phyloP scores from a whole-genome alignment of 2,113 vertebrate genomes.

The Suricata suricatta region DNA sequence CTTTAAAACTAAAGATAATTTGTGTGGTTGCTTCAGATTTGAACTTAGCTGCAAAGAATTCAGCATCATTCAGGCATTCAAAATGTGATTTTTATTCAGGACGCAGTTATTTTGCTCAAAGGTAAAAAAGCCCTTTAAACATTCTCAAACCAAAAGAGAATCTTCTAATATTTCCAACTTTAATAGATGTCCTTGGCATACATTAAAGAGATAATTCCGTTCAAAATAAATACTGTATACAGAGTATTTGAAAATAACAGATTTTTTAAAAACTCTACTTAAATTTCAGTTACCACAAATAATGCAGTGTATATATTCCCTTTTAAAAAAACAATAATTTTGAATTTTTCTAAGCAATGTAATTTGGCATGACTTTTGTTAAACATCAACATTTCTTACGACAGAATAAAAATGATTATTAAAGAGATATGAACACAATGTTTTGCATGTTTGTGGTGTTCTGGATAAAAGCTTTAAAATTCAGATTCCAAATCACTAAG shows the following conservation, averaged over 20 bases:
- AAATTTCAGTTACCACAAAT: background rate
- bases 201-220: slow-evolving; percentile 53
- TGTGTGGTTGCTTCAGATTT: slow-evolving; percentile 74
- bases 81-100: slow-evolving; percentile 80
- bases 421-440: background rate
- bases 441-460: background rate
- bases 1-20: slow-evolving; percentile 79
- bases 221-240: slow-evolving; percentile 69
- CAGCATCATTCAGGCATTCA: slow-evolving; percentile 49
- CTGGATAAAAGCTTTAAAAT: slow-evolving; percentile 31
- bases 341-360: background rate
- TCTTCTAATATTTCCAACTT: slow-evolving; percentile 79
- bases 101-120: slow-evolving; percentile 80
- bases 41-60: slow-evolving; percentile 70
- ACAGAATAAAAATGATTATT: background rate
- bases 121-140: slow-evolving; percentile 78
- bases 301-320: background rate
- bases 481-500: background rate
- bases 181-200: slow-evolving; percentile 77
- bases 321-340: slow-evolving; percentile 8
- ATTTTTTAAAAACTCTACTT: slow-evolving; percentile 14
- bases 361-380: background rate
- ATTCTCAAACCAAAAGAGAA: slow-evolving; percentile 70
- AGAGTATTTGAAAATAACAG: slow-evolving; percentile 12
- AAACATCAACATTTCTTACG: background rate